Evolutionary conservation across 2,888 invertebrate species (phyloP).

Genomic region (Lycia hirtaria): DNA sequence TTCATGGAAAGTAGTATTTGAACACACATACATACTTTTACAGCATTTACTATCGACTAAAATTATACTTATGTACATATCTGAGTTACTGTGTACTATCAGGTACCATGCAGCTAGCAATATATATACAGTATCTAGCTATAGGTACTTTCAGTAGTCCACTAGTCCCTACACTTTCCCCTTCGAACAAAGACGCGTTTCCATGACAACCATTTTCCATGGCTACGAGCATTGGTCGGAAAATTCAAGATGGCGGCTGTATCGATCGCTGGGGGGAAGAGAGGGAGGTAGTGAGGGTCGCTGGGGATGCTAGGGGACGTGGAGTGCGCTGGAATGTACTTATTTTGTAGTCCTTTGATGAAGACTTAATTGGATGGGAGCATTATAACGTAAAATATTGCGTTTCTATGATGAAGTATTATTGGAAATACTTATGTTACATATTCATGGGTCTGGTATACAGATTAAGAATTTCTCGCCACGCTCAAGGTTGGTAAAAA

Average conservation of each 20-base stretch:
- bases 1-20: no score
- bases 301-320: constrained; percentile 50
- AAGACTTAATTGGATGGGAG: constrained; percentile 42
- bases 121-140: no score
- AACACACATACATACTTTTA: no score
- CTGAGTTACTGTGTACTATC: no score
- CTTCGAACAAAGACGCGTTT: constrained; percentile 66
- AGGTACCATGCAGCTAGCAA: no score
- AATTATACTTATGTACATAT: no score
- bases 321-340: constrained; percentile 60
- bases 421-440: no score
- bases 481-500: no score
- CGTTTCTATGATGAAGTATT: no score
- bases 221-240: constrained; percentile 81
- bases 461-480: no score
- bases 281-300: constrained; percentile 54
- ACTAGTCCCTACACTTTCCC: constrained; percentile 80
- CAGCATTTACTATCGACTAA: no score
- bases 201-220: constrained; percentile 77
- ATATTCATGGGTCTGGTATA: no score
- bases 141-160: not conserved
- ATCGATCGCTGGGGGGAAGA: constrained; percentile 73
- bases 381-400: constrained; percentile 31
- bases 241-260: constrained; percentile 83
- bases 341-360: constrained; percentile 49